Conservation (phyloP, 2,888 invertebrate genomes). For the Pachycephus smyrnensis region DNA sequence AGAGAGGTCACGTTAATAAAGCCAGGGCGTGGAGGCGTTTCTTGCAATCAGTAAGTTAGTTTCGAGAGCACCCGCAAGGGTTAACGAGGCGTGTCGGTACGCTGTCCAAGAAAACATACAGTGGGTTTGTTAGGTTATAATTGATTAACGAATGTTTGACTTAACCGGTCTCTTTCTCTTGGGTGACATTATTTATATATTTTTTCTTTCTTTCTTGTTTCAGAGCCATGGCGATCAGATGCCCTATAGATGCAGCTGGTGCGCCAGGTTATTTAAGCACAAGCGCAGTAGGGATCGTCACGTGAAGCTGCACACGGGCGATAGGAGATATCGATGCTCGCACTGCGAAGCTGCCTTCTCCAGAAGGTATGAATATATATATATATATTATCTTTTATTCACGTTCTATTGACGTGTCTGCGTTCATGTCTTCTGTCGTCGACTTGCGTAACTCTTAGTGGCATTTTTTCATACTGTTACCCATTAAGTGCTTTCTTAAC, state of each 20-base stretch:
- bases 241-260: constrained; percentile 93
- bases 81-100: neutral
- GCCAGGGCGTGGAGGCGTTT: neutral
- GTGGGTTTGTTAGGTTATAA: neutral
- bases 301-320: constrained; percentile 92
- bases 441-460: neutral
- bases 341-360: constrained; percentile 94
- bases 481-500: too few species aligned
- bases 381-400: neutral
- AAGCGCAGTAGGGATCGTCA: constrained; percentile 94
- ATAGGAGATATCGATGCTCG: constrained; percentile 89
- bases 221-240: constrained; percentile 93
- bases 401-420: neutral
- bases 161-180: neutral
- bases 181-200: neutral
- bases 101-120: neutral
- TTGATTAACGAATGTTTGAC: neutral
- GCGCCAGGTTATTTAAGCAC: constrained; percentile 93
- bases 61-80: neutral
- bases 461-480: neutral
- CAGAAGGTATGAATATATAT: constrained; percentile 76
- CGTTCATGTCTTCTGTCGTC: neutral
- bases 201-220: constrained; percentile 41
- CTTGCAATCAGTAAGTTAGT: neutral
- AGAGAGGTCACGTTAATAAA: neutral